Evolutionary conservation across 1,140 invertebrate species (phyloP).

Genomic region (Pinna nobilis): DNA sequence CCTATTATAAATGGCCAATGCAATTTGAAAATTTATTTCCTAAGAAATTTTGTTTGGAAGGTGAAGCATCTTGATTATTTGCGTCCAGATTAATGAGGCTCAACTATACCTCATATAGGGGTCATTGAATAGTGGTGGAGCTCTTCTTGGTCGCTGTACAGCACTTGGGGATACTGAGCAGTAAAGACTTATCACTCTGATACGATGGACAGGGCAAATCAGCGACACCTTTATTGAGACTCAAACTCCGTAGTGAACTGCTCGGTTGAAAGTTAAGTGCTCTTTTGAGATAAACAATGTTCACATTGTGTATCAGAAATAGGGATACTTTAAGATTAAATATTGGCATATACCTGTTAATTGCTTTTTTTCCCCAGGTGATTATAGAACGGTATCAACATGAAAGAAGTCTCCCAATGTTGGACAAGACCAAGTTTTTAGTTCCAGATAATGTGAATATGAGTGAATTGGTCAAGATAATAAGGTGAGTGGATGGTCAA

Average conservation of each 20-base stretch:
- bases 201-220: background rate
- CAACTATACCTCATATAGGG: background rate
- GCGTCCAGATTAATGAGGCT: no score
- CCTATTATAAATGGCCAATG: no score
- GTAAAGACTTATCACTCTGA: background rate
- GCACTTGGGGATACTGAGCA: background rate
- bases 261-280: no score
- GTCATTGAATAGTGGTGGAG: background rate
- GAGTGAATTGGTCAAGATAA: slow-evolving; percentile 80
- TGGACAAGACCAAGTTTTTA: slow-evolving; percentile 82
- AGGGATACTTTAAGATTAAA: no score
- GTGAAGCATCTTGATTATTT: no score
- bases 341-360: background rate
- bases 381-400: slow-evolving; percentile 80
- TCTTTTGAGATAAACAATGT: background rate
- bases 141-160: background rate
- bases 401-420: slow-evolving; percentile 79
- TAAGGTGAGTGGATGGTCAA: slow-evolving; percentile 73
- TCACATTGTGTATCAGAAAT: background rate
- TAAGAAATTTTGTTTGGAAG: no score
- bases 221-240: background rate
- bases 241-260: no score
- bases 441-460: slow-evolving; percentile 82
- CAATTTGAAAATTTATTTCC: no score
- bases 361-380: slow-evolving; percentile 70